phyloP scores from a whole-genome alignment of 2,888 invertebrate genomes.

The Parnassius mnemosyne region DNA sequence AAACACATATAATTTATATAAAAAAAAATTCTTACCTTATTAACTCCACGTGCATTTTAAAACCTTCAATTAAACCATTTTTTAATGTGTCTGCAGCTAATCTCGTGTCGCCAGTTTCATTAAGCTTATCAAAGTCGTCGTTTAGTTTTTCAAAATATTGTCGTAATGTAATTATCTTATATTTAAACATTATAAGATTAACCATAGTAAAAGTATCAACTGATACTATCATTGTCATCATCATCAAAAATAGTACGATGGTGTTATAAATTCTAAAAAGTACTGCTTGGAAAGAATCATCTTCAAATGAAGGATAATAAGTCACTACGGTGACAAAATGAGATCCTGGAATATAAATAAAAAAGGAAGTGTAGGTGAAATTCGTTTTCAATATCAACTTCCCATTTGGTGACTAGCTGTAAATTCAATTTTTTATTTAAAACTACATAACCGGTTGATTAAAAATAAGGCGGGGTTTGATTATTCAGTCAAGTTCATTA shows the following conservation, averaged over 20 bases:
- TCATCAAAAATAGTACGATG: constrained; percentile 45
- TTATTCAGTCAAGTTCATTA: too few species aligned
- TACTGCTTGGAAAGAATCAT: constrained; percentile 49
- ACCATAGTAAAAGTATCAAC: constrained; percentile 58
- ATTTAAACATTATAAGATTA: constrained; percentile 63
- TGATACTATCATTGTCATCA: constrained; percentile 61
- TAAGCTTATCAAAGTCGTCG: constrained; percentile 45
- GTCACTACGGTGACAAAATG: constrained; percentile 67
- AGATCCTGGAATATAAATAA: constrained; percentile 47
- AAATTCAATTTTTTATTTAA: not conserved
- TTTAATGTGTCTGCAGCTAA: constrained; percentile 48
- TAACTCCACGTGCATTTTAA: constrained; percentile 62
- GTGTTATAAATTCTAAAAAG: constrained; percentile 50
- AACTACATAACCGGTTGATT: not conserved
- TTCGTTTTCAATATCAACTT: not conserved
- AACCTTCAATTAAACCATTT: constrained; percentile 57
- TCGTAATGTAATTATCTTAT: constrained; percentile 65
- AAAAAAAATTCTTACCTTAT: constrained; percentile 45
- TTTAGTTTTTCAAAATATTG: constrained; percentile 57
- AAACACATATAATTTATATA: too few species aligned
- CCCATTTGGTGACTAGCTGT: too few species aligned
- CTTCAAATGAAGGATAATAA: constrained; percentile 58
- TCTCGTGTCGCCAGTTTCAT: constrained; percentile 36
- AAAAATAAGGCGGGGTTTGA: too few species aligned
- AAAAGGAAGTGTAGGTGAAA: not conserved